Base-by-base conservation (phyloP, 2,113 vertebrate genomes). In the Alligator mississippiensis region DNA sequence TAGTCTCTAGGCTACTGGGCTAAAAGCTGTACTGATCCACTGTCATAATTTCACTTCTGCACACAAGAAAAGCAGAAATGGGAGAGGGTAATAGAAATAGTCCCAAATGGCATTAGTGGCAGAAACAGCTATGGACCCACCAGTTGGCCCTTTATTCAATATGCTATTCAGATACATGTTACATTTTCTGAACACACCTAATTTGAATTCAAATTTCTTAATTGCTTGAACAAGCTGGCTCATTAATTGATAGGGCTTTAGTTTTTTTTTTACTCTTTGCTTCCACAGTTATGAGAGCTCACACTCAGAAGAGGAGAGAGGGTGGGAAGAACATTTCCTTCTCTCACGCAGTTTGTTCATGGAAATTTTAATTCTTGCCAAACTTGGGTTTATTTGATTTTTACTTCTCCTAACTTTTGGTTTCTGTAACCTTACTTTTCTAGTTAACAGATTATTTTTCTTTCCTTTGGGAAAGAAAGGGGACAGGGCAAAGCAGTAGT, bases 191-290 rank as follows among this genome's bases (percentile, higher is more conserved):
- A 38, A 38, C 61, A 70, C 27, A 8, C 14, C 11, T 47, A 80
- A 38, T 38, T 38, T 38, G 38, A 82, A 68, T 27, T 84, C 38
- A 90, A 89, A 13, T 30, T 30, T 60, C n/a, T 57, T 84, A 81
- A 82, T 88, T 84, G 72, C 88, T 92, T 75, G 82, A 96, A 87
- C 80, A 85, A 81, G 94, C 89, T 28, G 47, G 72, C 28, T 90
- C 84, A 89, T 94, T 89, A 80, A 94, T 80, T 21, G 90, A 84
- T 77, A 87, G 70, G 63, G 38, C 38, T 38, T 5, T 34, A 34
- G 34, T 34, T 38, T 63, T 76, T 21, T 91, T 83, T 90, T 28
- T 89, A 1, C 24, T 86, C 59, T 92, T 75, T 86, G 38, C 75
- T 82, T 90, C 66, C 9, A 5, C 54, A 38, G 38, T 38, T 38